These are phyloP conservation scores for Axea sp. DNA, from an alignment of 2,888 invertebrate species.

Conservation along the genomic window DNA sequence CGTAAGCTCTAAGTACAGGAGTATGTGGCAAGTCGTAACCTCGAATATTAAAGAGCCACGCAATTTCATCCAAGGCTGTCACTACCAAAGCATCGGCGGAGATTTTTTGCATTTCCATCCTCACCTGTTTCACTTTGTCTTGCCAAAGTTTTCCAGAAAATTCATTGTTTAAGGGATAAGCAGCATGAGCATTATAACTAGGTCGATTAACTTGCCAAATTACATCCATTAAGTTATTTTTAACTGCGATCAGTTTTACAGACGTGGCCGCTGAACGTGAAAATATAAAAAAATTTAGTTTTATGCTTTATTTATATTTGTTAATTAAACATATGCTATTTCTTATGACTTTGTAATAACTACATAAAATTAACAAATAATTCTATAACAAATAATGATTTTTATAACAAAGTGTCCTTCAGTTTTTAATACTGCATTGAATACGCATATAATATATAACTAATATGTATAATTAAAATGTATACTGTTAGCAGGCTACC, in stretches of 20 bases:
- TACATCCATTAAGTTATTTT: constrained; percentile 86
- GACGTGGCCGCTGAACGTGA: constrained; percentile 75
- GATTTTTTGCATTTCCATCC: constrained; percentile 83
- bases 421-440: no score
- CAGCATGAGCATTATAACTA: constrained; percentile 81
- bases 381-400: no score
- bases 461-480: no score
- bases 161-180: constrained; percentile 82
- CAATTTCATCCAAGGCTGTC: constrained; percentile 92
- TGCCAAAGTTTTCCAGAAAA: constrained; percentile 86
- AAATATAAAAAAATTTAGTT: no score
- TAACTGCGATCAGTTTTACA: constrained; percentile 82
- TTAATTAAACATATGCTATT: no score
- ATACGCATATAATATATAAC: no score
- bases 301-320: no score
- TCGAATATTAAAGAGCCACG: constrained; percentile 94
- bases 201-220: constrained; percentile 87
- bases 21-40: constrained; percentile 90
- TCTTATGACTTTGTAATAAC: no score
- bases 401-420: no score
- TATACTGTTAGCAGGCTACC: no score
- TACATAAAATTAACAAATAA: no score
- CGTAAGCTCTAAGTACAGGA: constrained; percentile 89
- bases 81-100: constrained; percentile 89
- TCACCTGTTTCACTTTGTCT: constrained; percentile 85